These are phyloP conservation scores for Aplocera efformata DNA, from an alignment of 2,888 invertebrate genomes.

Conservation along the genomic window DNA sequence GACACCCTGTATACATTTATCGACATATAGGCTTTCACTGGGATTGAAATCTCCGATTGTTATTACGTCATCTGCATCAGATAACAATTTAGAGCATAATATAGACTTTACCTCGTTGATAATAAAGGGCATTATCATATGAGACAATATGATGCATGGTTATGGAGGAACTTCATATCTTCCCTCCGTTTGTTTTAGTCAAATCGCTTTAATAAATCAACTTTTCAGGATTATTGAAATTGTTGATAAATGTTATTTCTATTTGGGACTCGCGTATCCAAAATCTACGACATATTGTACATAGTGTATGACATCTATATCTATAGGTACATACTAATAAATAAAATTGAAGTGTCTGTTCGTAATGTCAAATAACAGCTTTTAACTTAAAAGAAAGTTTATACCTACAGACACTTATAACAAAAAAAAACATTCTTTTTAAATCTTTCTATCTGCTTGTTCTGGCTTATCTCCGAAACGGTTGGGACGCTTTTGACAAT, in stretches of 20 bases:
- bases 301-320: no score
- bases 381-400: no score
- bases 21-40: slow-evolving; percentile 52
- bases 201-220: slow-evolving; percentile 1
- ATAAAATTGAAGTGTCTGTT: no score
- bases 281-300: no score
- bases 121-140: slow-evolving; percentile 22
- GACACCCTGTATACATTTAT: slow-evolving; percentile 6
- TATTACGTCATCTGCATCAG: slow-evolving; percentile 39
- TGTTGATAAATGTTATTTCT: background rate
- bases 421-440: no score
- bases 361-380: no score
- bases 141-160: slow-evolving; percentile 21
- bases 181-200: slow-evolving; percentile 11
- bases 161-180: slow-evolving; percentile 21
- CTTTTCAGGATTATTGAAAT: no score
- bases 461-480: no score
- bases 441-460: no score
- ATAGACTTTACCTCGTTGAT: slow-evolving; percentile 20
- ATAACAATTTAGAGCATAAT: slow-evolving; percentile 30
- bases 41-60: slow-evolving; percentile 56
- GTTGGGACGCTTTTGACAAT: no score
- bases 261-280: background rate
- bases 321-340: no score
- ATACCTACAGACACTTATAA: no score